These are phyloP conservation scores for Campoletis raptor DNA, from an alignment of 2,888 invertebrate genomes.

Conservation along the genomic window DNA sequence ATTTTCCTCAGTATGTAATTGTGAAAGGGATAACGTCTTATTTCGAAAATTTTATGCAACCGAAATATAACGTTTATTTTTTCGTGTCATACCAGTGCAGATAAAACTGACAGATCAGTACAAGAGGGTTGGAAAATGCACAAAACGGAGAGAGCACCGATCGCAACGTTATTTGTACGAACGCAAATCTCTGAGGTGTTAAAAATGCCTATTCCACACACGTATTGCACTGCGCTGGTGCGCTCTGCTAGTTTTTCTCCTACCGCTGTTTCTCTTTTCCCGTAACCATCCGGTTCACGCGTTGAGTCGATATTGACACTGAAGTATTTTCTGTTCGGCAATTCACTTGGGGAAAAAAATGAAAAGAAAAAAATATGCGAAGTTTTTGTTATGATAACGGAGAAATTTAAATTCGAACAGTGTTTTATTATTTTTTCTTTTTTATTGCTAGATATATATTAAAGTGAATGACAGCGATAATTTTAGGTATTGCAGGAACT, in stretches of 20 bases:
- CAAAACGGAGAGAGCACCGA: slow-evolving; percentile 55
- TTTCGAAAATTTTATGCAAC: neutral
- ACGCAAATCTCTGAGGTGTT: slow-evolving; percentile 80
- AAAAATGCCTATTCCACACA: slow-evolving; percentile 79
- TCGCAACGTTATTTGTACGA: slow-evolving; percentile 71
- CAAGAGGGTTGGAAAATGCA: slow-evolving; percentile 36
- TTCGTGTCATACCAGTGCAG: neutral
- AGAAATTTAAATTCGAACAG: neutral
- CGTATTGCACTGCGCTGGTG: slow-evolving; percentile 77
- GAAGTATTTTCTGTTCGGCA: slow-evolving; percentile 49
- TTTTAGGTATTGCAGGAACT: neutral
- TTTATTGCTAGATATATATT: neutral
- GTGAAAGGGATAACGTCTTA: neutral
- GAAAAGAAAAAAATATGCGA: slow-evolving; percentile 27
- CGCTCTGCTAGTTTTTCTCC: slow-evolving; percentile 31
- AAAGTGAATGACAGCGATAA: neutral
- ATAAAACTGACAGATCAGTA: neutral
- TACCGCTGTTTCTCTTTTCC: slow-evolving; percentile 23
- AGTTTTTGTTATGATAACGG: slow-evolving; percentile 11
- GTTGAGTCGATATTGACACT: slow-evolving; percentile 45
- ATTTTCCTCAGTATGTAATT: neutral
- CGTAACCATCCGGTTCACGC: slow-evolving; percentile 39
- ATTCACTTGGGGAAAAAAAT: slow-evolving; percentile 32
- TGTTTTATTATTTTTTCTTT: slow-evolving; percentile 29
- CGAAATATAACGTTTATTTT: neutral